Base-by-base conservation (phyloP, 2,888 invertebrate genomes). In the Branchinecta sandiegonensis region DNA sequence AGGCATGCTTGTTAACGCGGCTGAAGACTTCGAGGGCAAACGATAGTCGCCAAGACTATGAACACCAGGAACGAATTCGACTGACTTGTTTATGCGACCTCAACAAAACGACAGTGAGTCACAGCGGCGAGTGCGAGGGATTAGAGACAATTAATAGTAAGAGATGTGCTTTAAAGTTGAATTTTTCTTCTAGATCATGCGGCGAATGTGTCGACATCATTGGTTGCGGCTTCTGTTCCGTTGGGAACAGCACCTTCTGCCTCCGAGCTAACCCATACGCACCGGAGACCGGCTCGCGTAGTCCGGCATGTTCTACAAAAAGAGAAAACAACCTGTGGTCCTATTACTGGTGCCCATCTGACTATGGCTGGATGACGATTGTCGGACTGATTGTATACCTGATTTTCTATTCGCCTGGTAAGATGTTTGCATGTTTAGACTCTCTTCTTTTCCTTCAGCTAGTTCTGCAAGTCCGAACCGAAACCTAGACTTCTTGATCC, bases 351-450 rank as follows among this genome's bases (percentile, higher is more conserved):
- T 81, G 81, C 70, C 80, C 80, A 1, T 74, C 77, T 2, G 71
- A 74, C 65, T 78, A 75, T 68, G 72, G 77, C 8, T 80, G 79
- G 79, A 73, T 80, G 71, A 76, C 78, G 5, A 74, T 81, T 13
- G 66, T 76, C 1, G 80, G 80, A 4, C 74, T 81, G 9, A 75
- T 75, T 8, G 69, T 80, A 12, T 81, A 81, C 72, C 75, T 81
- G n/a, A 75, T 79, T 72, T 78, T 76, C 72, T 81, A 81, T 75
- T 78, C 81, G 23, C 80, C 81, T 70, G 79, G 77, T 75, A 70
- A 69, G 67, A 63, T 12, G 23, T 10, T 37, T 46, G 10, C 23
- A 67, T 47, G 46, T 12, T 12, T 8, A n/a, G 11, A 67, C 63
- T 14, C 13, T 7, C 8, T 63, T 14, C 13, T 7, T 1, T 63